phyloP scores from a whole-genome alignment of 1,140 invertebrate species.

The Stegodyphus dumicola region DNA sequence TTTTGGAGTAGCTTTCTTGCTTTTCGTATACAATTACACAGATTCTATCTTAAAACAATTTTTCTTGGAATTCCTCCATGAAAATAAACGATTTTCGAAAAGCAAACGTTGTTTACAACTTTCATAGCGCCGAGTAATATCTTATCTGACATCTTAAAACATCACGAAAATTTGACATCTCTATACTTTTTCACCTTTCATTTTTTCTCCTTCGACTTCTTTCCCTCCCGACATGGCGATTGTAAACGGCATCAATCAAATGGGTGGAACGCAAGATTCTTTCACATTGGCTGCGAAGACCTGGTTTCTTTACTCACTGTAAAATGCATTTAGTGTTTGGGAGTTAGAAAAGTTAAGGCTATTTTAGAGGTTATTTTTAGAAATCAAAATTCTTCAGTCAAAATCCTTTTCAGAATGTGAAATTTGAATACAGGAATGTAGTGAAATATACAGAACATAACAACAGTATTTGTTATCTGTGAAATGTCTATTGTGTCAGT shows the following conservation, averaged over 20 bases:
- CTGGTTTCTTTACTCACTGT: too few relatives aligned
- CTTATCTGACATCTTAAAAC: constrained; percentile 18
- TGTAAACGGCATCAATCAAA: constrained; percentile 43
- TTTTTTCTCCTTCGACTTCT: background rate
- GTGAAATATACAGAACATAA: too few relatives aligned
- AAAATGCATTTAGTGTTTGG: too few relatives aligned
- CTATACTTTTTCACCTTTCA: constrained; percentile 3
- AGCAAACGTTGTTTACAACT: constrained; percentile 50
- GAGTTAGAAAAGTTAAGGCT: too few relatives aligned
- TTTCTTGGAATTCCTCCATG: background rate
- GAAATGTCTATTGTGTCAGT: too few relatives aligned
- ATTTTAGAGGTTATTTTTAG: too few relatives aligned
- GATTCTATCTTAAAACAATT: too few relatives aligned
- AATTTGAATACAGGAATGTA: too few relatives aligned
- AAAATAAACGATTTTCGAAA: constrained; percentile 43
- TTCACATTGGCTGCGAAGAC: background rate
- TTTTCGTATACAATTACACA: background rate
- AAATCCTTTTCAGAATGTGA: too few relatives aligned
- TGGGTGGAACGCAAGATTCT: constrained; percentile 5
- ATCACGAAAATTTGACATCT: too few relatives aligned
- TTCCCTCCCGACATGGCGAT: background rate
- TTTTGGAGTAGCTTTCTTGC: background rate
- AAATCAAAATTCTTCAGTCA: too few relatives aligned
- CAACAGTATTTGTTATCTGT: too few relatives aligned
- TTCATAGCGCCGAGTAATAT: constrained; percentile 16